These are phyloP conservation scores for Coluber constrictor DNA, from an alignment of 2,797 vertebrate species.

Conservation along the genomic window DNA sequence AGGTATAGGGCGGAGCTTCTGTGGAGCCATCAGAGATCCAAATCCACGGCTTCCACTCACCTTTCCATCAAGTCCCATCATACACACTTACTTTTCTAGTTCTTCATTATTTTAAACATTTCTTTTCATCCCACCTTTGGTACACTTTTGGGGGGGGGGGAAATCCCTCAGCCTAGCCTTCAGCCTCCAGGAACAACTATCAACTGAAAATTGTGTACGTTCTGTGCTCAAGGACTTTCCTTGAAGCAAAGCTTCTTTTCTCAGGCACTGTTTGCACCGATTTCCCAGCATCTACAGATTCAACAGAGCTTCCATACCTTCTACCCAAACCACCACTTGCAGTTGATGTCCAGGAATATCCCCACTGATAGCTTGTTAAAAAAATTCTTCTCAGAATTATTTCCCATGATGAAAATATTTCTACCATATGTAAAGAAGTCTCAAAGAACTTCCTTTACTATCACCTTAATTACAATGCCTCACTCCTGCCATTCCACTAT, in stretches of 20 bases:
- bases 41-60: neutral
- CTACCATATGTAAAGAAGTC: neutral
- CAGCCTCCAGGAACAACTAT: neutral
- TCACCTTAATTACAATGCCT: neutral
- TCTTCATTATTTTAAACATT: neutral
- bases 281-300: neutral
- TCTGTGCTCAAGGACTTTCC: neutral
- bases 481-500: neutral
- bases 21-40: neutral
- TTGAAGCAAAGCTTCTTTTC: neutral
- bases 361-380: neutral
- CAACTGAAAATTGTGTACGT: neutral
- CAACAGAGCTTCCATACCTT: neutral
- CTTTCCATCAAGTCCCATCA: neutral
- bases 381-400: neutral
- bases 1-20: neutral
- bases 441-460: neutral
- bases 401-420: neutral
- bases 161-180: neutral
- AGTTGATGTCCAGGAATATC: neutral
- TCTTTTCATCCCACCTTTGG: neutral
- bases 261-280: neutral
- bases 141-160: no score
- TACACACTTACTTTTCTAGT: neutral
- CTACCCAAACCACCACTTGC: slow-evolving; percentile 11